Percentiles rank a stretch among this genome's conserved stretches.
Evolutionary conservation across 2,797 vertebrate genomes (phyloP).

Genomic region (Halcyon leucocephala): DNA sequence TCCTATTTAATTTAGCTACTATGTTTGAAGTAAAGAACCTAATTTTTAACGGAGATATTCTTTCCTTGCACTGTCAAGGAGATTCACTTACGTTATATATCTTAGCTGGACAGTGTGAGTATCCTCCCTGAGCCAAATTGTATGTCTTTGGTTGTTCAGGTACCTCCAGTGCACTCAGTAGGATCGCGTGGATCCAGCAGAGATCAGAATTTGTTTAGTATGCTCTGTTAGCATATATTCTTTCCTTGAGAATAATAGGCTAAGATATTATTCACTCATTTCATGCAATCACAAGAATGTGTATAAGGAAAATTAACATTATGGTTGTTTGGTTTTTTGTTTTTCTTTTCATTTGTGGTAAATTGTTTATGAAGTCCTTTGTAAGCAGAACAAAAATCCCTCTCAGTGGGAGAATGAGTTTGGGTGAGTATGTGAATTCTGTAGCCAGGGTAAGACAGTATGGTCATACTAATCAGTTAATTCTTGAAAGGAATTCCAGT

Average conservation of each 20-base stretch:
- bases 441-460: not conserved
- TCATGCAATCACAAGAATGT: not conserved
- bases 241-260: not conserved
- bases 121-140: not conserved
- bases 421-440: not conserved
- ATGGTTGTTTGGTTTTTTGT: not conserved
- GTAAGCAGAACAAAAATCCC: not conserved
- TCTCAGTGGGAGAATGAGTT: not conserved
- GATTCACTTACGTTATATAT: rapidly evolving
- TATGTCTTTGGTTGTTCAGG: not conserved
- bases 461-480: constrained; percentile 7
- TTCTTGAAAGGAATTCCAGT: not conserved
- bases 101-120: not conserved
- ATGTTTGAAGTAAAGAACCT: not conserved
- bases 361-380: not conserved
- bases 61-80: not conserved
- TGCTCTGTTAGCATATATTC: not conserved
- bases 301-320: not conserved
- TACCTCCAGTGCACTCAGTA: not conserved
- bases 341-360: not conserved
- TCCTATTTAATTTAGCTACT: not conserved
- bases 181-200: not conserved
- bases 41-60: not conserved
- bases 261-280: not conserved
- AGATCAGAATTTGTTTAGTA: not conserved